Base-by-base conservation (phyloP, 1,140 invertebrate species). In the Heliconius nattereri region DNA sequence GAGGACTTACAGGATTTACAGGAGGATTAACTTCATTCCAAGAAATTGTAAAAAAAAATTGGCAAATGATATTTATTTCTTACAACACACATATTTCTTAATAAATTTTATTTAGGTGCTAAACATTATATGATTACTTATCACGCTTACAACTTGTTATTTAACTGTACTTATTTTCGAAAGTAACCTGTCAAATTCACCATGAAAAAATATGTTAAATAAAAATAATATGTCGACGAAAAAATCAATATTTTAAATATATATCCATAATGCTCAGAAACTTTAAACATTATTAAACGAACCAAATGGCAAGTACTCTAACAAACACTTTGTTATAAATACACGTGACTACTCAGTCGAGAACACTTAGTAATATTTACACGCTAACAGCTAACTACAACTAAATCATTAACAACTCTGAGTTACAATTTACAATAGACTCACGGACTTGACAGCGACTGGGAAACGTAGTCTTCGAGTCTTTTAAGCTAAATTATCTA, bases 271-370 rank as follows among this genome's bases (percentile, higher is more conserved):
- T 8, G 7, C 54, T 57, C n/a, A 57, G 7, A 9, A 23, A 20
- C 8, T 23, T 57, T 9, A 57, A 60, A 60, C 9, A n/a, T 2
- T 9, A n/a, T n/a, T 60, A 60, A 60, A 23, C 60, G 11, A 26
- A 11, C n/a, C 8, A 16, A 75, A 75, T 75, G 74, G 54, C 54
- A 66, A 66, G 54, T 37, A 26, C 8, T 26, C 11, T 29, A 66
- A 66, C 11, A 26, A 66, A 29, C n/a, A 16, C 9, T 60, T n/a
- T 29, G 60, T 45, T 75, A 78, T 66, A 71, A 78, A 73, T 79
- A 79, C 78, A 79, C 45, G 26, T 79, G 78, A 75, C 78, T 79
- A 79, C 66, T 79, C 73, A 79, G 78, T 79, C 78, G 73, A 79
- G 66, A 78, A 72, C n/a, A 60, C 57, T 78, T 78, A 78, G 73